phyloP scores from a whole-genome alignment of 2,888 invertebrate species.

The Rutpela maculata region DNA sequence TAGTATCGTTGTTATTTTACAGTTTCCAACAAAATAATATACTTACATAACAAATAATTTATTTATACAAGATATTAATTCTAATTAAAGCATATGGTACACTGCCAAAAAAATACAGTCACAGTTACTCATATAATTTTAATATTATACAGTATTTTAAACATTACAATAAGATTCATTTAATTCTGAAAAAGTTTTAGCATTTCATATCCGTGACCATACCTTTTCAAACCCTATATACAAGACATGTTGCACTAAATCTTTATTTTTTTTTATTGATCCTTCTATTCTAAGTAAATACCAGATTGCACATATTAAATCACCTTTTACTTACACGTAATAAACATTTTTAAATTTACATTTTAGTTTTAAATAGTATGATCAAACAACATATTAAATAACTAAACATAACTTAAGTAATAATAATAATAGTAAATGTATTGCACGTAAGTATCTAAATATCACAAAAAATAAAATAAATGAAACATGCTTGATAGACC shows the following conservation, averaged over 20 bases:
- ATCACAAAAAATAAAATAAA: constrained; percentile 15
- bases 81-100: constrained; percentile 58
- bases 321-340: constrained; percentile 51
- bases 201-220: constrained; percentile 38
- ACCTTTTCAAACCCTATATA: constrained; percentile 42
- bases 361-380: not conserved
- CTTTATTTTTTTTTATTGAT: constrained; percentile 30
- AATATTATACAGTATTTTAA: constrained; percentile 26
- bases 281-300: constrained; percentile 37
- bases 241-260: constrained; percentile 33
- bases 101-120: constrained; percentile 49
- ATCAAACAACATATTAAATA: not conserved
- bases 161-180: not conserved
- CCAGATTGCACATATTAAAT: constrained; percentile 56
- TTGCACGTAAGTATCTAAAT: not conserved
- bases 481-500: not conserved
- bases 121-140: constrained; percentile 16
- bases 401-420: not conserved
- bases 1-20: constrained; percentile 60
- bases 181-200: not conserved
- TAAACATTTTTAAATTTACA: constrained; percentile 35
- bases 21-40: constrained; percentile 59
- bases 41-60: constrained; percentile 57
- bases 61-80: constrained; percentile 55
- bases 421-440: not conserved